Evolutionary conservation across 2,113 vertebrate genomes (phyloP).

Genomic region (Columba janthina): DNA sequence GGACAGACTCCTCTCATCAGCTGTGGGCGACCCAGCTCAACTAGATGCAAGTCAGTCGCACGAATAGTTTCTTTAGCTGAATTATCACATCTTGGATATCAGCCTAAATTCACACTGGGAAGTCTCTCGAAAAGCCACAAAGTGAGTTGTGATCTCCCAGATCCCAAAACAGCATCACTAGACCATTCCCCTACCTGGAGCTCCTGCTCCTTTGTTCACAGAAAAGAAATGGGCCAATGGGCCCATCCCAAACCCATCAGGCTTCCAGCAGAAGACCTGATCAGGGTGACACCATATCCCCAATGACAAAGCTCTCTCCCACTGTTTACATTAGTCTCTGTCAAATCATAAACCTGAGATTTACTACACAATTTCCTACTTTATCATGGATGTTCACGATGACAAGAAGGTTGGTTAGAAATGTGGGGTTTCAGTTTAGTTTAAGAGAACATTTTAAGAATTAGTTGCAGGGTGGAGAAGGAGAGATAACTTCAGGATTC

Average conservation of each 20-base stretch:
- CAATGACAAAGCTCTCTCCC: not conserved
- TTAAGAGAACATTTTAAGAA: not conserved
- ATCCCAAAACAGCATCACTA: not conserved
- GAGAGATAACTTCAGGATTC: not conserved
- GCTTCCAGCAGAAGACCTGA: not conserved
- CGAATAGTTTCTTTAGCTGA: not conserved
- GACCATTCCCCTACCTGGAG: not conserved
- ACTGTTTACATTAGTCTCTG: not conserved
- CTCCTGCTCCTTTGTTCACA: not conserved
- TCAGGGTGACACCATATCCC: too few species aligned
- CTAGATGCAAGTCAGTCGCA: accelerated
- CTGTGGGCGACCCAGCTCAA: not conserved
- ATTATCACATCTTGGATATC: not conserved
- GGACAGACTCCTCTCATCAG: not conserved
- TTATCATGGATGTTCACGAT: not conserved
- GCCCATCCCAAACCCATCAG: not conserved
- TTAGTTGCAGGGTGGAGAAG: not conserved
- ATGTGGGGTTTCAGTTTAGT: not conserved
- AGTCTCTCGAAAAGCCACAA: not conserved
- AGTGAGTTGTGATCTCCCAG: not conserved
- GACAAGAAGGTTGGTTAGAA: not conserved
- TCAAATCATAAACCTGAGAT: not conserved
- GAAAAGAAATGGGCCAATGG: not conserved
- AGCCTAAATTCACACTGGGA: not conserved
- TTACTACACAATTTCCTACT: not conserved